Evolutionary conservation across 2,113 vertebrate genomes (phyloP), one percentile per base, ranked within the genome.

Genomic region (Eudyptes chrysolophus): DNA sequence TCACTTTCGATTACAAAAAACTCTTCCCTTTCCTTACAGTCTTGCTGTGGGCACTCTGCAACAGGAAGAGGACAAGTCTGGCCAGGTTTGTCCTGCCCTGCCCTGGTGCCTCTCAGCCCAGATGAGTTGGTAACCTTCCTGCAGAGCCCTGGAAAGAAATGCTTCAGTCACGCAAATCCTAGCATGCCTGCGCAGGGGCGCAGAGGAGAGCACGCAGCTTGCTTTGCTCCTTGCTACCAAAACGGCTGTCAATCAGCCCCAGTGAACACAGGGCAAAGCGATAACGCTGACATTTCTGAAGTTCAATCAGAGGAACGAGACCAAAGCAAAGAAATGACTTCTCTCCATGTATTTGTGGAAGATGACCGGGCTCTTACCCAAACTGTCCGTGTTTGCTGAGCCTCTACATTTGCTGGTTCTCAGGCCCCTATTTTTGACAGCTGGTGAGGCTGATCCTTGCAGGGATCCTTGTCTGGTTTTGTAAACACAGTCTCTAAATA

Each of bases 21-120:
- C 13, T 10, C 36, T 64, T 84, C 16, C 17, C 86, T 79, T 94
- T 77, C 62, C 34, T 88, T 49, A 34, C 7, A 58, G 49, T 11
- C 26, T 7, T 80, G 49, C 38, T 20, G 12, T 54, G 68, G 46
- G 61, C 42, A 18, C 58, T 60, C 46, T 29, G 42, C 34, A 61
- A 51, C 68, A 48, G 71, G 52, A 82, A 88, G n/a, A 79, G 49
- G 64, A 38, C 96, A 96, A 90, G 96, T 57, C 95, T 90, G 79
- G 88, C 85, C 94, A 88, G 34, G 86, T 69, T 92, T 92, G 76
- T 83, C 86, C 65, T 96, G 92, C 90, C 87, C 92, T 92, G 61
- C 95, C 79, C 78, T 85, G 2, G 5, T 88, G 70, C 44, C 38
- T 90, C 36, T 82, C 34, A 68, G 29, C 82, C 49, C 55, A 64